Percentiles rank a stretch among this genome's conserved stretches.
These are phyloP conservation scores for Epizoanthus ramosus DNA, from an alignment of 92 coral and sea anemone genomes.

Conservation along the genomic window DNA sequence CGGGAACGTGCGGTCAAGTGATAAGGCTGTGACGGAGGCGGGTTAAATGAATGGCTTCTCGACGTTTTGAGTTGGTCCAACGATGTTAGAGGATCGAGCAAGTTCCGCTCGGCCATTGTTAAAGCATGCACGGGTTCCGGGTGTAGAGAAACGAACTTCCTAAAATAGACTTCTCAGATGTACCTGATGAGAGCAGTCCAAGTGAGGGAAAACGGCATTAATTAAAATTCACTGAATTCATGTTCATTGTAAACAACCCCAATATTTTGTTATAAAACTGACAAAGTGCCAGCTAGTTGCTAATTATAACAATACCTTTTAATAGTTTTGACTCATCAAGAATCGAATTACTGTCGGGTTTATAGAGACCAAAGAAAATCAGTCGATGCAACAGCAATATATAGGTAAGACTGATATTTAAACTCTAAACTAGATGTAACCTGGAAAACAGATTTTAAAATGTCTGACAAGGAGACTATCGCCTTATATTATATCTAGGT, in stretches of 20 bases:
- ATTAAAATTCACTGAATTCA: background rate
- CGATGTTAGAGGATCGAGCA: conserved; percentile 1
- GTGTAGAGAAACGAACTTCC: background rate
- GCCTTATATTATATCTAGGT: too few relatives aligned
- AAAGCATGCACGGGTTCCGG: too few relatives aligned
- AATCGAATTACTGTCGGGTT: too few relatives aligned
- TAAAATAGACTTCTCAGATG: background rate
- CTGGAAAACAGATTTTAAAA: too few relatives aligned
- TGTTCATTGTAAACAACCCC: background rate
- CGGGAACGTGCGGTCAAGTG: conserved; percentile 36
- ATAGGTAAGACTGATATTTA: too few relatives aligned
- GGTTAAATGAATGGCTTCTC: conserved; percentile 31
- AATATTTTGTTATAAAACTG: background rate
- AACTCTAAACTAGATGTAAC: too few relatives aligned
- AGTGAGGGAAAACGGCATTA: background rate
- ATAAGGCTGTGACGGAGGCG: conserved; percentile 14
- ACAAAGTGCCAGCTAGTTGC: background rate
- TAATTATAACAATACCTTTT: too few relatives aligned
- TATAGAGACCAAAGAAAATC: too few relatives aligned
- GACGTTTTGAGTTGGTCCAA: conserved; percentile 16
- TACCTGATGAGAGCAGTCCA: conserved; percentile 6
- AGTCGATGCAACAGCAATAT: too few relatives aligned
- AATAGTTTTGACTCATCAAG: too few relatives aligned
- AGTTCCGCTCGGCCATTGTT: conserved; percentile 23
- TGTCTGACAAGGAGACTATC: too few relatives aligned